Evolutionary conservation across 2,113 vertebrate species (phyloP), one percentile per base, ranked within the genome.

Genomic region (Rana temporaria): DNA sequence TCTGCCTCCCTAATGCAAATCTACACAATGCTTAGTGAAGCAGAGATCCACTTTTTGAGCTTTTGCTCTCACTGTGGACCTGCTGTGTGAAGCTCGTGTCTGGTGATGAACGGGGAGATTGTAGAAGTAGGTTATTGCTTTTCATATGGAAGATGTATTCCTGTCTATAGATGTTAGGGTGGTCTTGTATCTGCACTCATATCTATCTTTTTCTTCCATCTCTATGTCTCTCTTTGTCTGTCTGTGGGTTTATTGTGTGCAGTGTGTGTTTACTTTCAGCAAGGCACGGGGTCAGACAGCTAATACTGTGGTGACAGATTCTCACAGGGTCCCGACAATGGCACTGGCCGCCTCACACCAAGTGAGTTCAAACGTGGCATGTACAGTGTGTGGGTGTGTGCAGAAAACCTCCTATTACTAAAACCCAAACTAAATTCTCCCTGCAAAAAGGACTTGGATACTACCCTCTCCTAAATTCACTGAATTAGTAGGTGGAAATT

Each of bases 241-340:
- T 92, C n/a, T n/a, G n/a, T n/a, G n/a, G 86, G 89, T 76, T 92
- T 63, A 90, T 38, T 90, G 77, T 90, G 88, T 89, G 89, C 89
- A 97, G 96, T 96, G 91, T 95, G 92, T 95, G 90, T 95, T 93
- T 92, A 96, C 94, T 92, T 90, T 95, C 88, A 94, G 93, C 94
- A 95, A 96, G 91, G 91, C 94, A 90, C 93, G 94, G 90, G 93
- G 93, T 95, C 95, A 95, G 94, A 94, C 90, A 86, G 89, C 93
- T 93, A 90, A 92, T 92, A 91, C 95, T 85, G 89, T 94, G 92
- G 92, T 95, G 94, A 95, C 88, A 88, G 93, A 96, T 88, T 96
- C 94, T 87, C 90, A 96, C 95, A 96, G 93, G 92, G 95, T 96
- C 89, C 95, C 95, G 88, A 88, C 93, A 91, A 90, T 95, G 93